Evolutionary conservation across 2,797 vertebrate species (phyloP).

Genomic region (Psittacula echo): DNA sequence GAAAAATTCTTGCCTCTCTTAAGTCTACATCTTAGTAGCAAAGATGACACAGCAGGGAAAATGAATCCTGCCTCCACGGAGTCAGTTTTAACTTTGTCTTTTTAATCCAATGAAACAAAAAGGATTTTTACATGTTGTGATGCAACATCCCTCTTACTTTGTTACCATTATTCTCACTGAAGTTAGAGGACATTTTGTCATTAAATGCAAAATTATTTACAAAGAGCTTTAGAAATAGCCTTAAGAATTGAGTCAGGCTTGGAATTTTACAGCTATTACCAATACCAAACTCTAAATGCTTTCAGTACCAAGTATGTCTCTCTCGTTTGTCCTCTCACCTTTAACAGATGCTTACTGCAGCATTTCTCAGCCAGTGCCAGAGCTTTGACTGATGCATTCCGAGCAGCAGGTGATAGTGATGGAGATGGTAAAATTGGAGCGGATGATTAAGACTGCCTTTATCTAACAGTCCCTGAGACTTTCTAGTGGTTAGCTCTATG

Average conservation of each 20-base stretch:
- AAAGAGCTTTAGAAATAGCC: background rate
- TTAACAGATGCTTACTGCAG: slow-evolving; percentile 82
- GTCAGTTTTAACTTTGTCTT: background rate
- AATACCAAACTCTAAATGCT: background rate
- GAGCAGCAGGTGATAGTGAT: slow-evolving; percentile 81
- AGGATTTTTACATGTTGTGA: background rate
- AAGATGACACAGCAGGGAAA: background rate
- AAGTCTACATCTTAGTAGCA: background rate
- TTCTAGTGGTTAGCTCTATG: background rate
- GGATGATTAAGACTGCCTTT: slow-evolving; percentile 75
- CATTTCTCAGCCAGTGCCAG: slow-evolving; percentile 79
- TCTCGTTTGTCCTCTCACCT: background rate
- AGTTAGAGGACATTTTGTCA: background rate
- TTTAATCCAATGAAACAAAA: background rate
- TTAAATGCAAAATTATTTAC: background rate
- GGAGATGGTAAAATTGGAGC: slow-evolving; percentile 86
- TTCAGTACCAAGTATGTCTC: background rate
- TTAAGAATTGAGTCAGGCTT: background rate
- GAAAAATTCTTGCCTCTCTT: background rate
- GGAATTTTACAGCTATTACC: background rate
- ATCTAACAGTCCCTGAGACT: background rate
- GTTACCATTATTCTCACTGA: background rate
- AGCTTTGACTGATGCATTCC: slow-evolving; percentile 77
- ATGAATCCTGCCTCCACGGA: background rate
- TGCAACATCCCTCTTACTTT: background rate